These are phyloP conservation scores for Neomonachus schauinslandi DNA, from an alignment of 2,113 vertebrate genomes.

Conservation along the genomic window DNA sequence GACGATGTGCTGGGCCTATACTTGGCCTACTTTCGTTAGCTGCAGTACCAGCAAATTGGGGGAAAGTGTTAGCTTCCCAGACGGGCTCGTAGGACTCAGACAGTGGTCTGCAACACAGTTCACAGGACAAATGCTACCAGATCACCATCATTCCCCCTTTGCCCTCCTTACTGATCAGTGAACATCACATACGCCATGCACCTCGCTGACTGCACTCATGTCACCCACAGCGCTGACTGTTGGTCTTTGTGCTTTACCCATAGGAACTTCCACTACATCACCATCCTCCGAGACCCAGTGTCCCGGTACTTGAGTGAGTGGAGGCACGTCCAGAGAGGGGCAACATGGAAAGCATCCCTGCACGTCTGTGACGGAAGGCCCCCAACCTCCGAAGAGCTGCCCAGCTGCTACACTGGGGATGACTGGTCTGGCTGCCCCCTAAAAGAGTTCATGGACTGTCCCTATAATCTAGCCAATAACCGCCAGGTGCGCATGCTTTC, in stretches of 20 bases:
- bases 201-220: not conserved
- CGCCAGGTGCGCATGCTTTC: conserved; percentile 98
- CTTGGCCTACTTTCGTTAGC: not conserved
- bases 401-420: conserved; percentile 95
- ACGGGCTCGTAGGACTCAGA: not conserved
- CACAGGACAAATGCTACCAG: not conserved
- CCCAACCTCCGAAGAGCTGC: conserved; percentile 94
- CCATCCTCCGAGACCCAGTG: conserved; percentile 96
- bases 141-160: not conserved
- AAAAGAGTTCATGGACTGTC: conserved; percentile 97
- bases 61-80: not conserved
- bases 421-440: conserved; percentile 98
- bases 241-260: conserved; percentile 70
- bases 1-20: not conserved
- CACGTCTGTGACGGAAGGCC: conserved; percentile 96
- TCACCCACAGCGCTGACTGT: conserved; percentile 3
- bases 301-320: conserved; percentile 97
- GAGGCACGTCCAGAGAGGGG: conserved; percentile 97
- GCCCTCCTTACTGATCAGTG: not conserved
- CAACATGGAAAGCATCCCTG: conserved; percentile 97
- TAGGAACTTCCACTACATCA: conserved; percentile 98
- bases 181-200: not conserved
- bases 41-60: not conserved
- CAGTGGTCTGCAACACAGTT: not conserved
- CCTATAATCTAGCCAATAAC: conserved; percentile 97